phyloP scores from a whole-genome alignment of 2,888 invertebrate species.

The Sericinus montela region DNA sequence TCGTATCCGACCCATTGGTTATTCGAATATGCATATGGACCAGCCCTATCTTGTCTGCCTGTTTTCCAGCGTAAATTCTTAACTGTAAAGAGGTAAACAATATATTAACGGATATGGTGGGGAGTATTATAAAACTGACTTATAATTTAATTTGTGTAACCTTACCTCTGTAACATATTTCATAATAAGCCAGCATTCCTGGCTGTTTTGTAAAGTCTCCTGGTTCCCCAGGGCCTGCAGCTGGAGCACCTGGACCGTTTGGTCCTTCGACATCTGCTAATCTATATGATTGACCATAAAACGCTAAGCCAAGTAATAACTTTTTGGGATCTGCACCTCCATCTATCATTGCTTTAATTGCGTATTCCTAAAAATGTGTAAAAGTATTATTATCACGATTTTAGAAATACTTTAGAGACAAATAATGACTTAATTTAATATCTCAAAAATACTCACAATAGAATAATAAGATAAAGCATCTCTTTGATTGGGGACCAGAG shows the following conservation, averaged over 20 bases:
- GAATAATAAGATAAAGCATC: constrained; percentile 88
- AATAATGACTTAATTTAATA: neutral
- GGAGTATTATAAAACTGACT: too few relatives aligned
- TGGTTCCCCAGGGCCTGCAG: constrained; percentile 86
- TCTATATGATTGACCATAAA: constrained; percentile 93
- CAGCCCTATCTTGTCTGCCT: constrained; percentile 80
- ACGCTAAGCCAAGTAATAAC: constrained; percentile 88
- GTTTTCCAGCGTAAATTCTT: constrained; percentile 84
- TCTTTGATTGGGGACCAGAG: constrained; percentile 82
- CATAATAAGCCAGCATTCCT: constrained; percentile 93
- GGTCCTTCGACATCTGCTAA: constrained; percentile 65
- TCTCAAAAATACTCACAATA: constrained; percentile 75
- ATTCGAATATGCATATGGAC: constrained; percentile 87
- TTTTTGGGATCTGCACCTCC: constrained; percentile 89
- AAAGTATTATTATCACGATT: neutral
- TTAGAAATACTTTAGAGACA: neutral
- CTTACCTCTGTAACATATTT: constrained; percentile 85
- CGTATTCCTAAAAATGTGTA: constrained; percentile 82
- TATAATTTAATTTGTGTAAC: neutral
- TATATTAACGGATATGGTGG: too few relatives aligned
- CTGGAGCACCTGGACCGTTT: constrained; percentile 79
- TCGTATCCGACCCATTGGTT: constrained; percentile 96
- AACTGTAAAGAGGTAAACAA: constrained; percentile 60
- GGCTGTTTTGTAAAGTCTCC: constrained; percentile 92
- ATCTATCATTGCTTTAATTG: constrained; percentile 86